A percentile compares a stretch with the other conserved stretches of the same genome.
Conservation (phyloP, 2,888 invertebrate genomes). For the Adelognathus sp. region DNA sequence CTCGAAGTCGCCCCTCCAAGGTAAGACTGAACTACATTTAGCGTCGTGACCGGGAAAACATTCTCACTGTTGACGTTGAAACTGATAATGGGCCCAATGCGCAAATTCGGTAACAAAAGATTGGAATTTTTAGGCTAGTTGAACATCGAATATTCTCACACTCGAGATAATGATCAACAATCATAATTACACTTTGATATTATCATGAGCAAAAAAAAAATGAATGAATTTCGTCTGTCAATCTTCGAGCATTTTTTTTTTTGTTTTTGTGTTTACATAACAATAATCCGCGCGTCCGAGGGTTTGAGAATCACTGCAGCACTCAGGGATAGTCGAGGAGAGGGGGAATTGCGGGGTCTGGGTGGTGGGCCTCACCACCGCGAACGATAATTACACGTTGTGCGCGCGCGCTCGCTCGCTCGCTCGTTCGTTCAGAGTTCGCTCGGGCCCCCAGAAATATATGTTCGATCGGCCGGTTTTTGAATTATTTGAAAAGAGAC, state of each 20-base stretch:
- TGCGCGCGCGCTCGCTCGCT: conserved; percentile 76
- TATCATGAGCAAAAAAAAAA: not conserved
- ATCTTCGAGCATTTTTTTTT: not conserved
- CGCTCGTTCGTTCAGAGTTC: conserved; percentile 45
- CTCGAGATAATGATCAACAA: not conserved
- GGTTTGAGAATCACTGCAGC: conserved; percentile 78
- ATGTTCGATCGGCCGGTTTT: conserved; percentile 81
- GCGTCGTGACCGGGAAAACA: no score
- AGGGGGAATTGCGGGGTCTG: conserved; percentile 66
- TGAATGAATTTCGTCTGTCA: not conserved
- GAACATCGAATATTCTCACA: not conserved
- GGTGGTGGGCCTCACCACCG: conserved; percentile 65
- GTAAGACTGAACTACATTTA: not conserved
- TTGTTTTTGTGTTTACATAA: not conserved
- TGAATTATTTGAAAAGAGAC: conserved; percentile 82
- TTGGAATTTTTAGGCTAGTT: not conserved
- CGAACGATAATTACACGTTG: conserved; percentile 81
- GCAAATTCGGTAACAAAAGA: no score
- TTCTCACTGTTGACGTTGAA: no score
- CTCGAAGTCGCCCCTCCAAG: not conserved
- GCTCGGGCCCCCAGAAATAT: conserved; percentile 73
- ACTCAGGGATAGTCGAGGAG: conserved; percentile 66
- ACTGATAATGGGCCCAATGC: no score
- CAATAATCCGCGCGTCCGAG: conserved; percentile 26
- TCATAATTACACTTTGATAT: not conserved